These are phyloP conservation scores for Drosophila lacteicornis DNA, from an alignment of 1,140 invertebrate species.

Conservation along the genomic window DNA sequence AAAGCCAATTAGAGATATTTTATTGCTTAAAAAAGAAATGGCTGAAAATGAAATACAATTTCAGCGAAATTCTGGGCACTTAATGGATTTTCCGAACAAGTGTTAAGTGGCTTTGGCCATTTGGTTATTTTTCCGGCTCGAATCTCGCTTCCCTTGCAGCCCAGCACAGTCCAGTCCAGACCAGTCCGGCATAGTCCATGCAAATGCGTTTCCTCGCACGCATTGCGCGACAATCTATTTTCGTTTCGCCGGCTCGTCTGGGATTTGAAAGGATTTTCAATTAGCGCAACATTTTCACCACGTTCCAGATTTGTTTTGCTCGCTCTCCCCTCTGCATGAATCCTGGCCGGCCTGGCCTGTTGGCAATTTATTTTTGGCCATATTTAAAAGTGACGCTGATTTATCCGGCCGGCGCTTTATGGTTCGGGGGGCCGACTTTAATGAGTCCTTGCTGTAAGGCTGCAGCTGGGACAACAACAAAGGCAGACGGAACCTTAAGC, in stretches of 20 bases:
- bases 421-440: constrained; percentile 32
- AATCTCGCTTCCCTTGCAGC: not conserved
- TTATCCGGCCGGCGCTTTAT: constrained; percentile 32
- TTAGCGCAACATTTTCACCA: constrained; percentile 53
- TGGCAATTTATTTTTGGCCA: constrained; percentile 62
- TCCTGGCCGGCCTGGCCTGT: constrained; percentile 7
- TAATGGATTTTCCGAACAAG: constrained; percentile 71
- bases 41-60: constrained; percentile 36
- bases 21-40: constrained; percentile 20
- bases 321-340: not conserved
- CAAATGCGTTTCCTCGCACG: constrained; percentile 60
- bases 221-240: constrained; percentile 66
- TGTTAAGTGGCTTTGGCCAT: constrained; percentile 79
- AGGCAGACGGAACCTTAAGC: constrained; percentile 52
- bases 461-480: constrained; percentile 31
- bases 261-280: constrained; percentile 78
- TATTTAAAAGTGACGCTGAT: constrained; percentile 67
- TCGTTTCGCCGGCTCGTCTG: constrained; percentile 48
- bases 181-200: constrained; percentile 17
- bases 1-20: constrained; percentile 43
- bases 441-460: constrained; percentile 33
- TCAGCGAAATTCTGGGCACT: constrained; percentile 51
- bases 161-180: not conserved
- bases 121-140: constrained; percentile 47
- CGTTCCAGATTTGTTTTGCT: constrained; percentile 13